Evolutionary conservation across 2,888 invertebrate species (phyloP), one percentile per base, ranked within the genome.

Genomic region (Galeopsomyia nigrocyanea): DNA sequence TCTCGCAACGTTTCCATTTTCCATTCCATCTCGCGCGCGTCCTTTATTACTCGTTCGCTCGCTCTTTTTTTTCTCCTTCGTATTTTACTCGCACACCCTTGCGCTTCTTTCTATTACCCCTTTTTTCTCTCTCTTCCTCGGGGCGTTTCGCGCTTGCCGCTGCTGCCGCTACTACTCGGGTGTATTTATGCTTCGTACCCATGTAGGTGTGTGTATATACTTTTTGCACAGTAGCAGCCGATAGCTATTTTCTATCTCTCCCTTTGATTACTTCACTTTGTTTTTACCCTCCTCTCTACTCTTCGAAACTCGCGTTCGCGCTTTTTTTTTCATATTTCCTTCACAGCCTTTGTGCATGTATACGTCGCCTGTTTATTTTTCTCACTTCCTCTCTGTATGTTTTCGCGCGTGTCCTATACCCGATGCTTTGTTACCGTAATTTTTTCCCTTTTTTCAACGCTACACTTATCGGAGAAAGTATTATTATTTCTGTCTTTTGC

Each of bases 221-320:
- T 68, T 21, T 49, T 21, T 7, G 10, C 39, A 26, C 26, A 26
- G 26, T 26, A 26, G 26, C 49, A 46, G 60, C 66, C 66, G 62
- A 71, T 73, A 67, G 61, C 65, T 68, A 71, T 57, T 73, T 73
- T 65, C 70, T 56, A 62, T 63, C 57, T 39, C 39, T 56, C 55
- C 51, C 71, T 71, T 71, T 68, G 62, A 73, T 65, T 74, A 65
- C 58, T 73, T 71, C 74, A 57, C 65, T 73, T 71, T 63, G 60
- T 71, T 70, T 62, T 71, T 70, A 10, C 21, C 50, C 58, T 50
- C 17, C 50, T 62, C 19, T 72, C 19, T n/a, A n/a, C 17, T 19
- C n/a, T 65, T 51, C 64, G 10, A 65, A 47, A 64, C 31, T 66
- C 61, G 39, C 58, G 50, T 66, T 17, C 65, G 55, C 51, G 56